Evolutionary conservation across 2,113 vertebrate genomes (phyloP).

Genomic region (Nothocercus julius): DNA sequence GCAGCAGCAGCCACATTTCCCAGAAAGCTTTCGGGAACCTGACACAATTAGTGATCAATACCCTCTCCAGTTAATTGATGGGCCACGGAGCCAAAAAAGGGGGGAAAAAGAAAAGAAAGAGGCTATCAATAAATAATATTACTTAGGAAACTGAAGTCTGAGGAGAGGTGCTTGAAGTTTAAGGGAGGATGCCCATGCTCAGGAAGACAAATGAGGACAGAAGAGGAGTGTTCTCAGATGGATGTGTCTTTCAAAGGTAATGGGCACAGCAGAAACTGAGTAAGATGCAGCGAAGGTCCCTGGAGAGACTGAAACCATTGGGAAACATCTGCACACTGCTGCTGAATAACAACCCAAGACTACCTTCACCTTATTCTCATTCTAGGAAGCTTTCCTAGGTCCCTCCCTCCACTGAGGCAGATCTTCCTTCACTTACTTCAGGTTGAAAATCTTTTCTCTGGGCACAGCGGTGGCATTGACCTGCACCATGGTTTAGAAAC

Average conservation of each 20-base stretch:
- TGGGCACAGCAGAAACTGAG: neutral
- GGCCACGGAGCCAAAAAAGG: conserved; percentile 27
- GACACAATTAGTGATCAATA: conserved; percentile 74
- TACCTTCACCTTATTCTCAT: neutral
- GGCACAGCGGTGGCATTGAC: neutral
- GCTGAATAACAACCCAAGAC: neutral
- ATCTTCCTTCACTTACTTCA: neutral
- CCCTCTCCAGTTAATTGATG: conserved; percentile 70
- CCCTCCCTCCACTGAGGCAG: neutral
- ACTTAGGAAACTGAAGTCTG: conserved; percentile 50
- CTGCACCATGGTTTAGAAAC: neutral
- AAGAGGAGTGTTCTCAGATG: neutral
- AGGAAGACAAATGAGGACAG: conserved; percentile 34
- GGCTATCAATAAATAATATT: conserved; percentile 67
- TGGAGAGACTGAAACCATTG: neutral
- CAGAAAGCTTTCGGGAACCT: conserved; percentile 59
- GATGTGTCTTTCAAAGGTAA: neutral
- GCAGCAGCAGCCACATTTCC: conserved; percentile 47
- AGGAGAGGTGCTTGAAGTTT: conserved; percentile 30
- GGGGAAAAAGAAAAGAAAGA: neutral
- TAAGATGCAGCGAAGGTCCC: neutral
- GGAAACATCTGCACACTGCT: neutral
- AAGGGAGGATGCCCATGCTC: neutral
- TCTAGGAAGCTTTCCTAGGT: neutral
- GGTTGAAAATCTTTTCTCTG: neutral